Base-by-base conservation (phyloP, 2,797 vertebrate genomes). In the Alectoris magna region DNA sequence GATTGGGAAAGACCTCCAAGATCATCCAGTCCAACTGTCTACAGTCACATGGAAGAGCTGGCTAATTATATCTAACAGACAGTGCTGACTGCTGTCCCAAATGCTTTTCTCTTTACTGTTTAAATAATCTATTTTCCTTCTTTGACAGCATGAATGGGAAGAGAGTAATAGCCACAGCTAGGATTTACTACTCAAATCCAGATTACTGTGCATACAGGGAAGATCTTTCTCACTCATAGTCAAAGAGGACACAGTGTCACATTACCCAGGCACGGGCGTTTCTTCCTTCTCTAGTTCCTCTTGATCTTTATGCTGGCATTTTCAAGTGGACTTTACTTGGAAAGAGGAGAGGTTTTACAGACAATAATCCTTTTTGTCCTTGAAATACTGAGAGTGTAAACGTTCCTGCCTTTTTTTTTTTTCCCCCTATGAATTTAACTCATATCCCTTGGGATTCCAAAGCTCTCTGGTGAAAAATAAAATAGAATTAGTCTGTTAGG, bases 321-420 rank as follows among this genome's bases (percentile, higher is more conserved):
- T 81, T 73, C 55, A 75, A 11, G 8, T 18, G 29, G 73, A 62
- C 23, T 62, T 79, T 14, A 29, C 56, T 75, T 78, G 60, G 14
- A 87, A 89, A 62, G 39, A 84, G 39, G 27, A 89, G 53, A 66
- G 14, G 24, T 83, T 87, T 94, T 90, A 56, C n/a, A 68, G 22
- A 24, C 44, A 22, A 77, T 95, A 93, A 94, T 82, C 39, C 43
- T 51, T 87, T 93, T 73, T 76, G 77, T 64, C 51, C 48, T 76
- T 88, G 63, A 90, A 93, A 81, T 36, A 27, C 16, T 18, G 7
- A 78, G 49, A 78, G 71, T 12, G 11, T 68, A 53, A 75, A 56
- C 29, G 17, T 67, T 77, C 14, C 27, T 59, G 14, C 77, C 84
- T 75, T 2, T 21, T 6, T 11, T n/a, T 71, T 43, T 62, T 23